Base-by-base conservation (phyloP, 2,888 invertebrate genomes). In the Stegana nigrithorax region DNA sequence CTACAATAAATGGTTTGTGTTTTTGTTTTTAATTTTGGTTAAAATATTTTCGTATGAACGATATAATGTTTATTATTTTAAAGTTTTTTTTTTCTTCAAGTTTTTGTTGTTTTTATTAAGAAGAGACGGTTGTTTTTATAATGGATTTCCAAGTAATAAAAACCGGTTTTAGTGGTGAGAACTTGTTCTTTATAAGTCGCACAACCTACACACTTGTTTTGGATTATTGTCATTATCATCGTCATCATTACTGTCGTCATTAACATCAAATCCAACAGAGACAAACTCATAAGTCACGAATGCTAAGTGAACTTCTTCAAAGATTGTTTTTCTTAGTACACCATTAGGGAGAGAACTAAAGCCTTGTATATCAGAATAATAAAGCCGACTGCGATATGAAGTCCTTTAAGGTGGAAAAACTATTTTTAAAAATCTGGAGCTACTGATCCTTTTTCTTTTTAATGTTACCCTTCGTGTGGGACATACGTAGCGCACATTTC, bases 161-260 rank as follows among this genome's bases (percentile, higher is more conserved):
- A 66, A 70, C 78, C 75, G 74, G 78, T 79, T 78, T 73, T 75
- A 56, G 39, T 60, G 61, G 10, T 58, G 60, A 58, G 59, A 42
- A 53, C 55, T 51, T 17, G 23, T 19, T 67, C 59, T 55, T 67
- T 56, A 67, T 62, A 69, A 59, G 63, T 68, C 61, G 75, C 44
- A 60, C 70, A 70, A 79, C 81, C 81, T 79, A 81, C 81, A 68
- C 69, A 66, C 17, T 53, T 26, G n/a, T n/a, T n/a, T n/a, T n/a
- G n/a, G n/a, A n/a, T n/a, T n/a, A n/a, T n/a, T n/a, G n/a, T n/a
- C n/a, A n/a, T 29, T 14, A 44, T 19, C 10, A 44, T 17, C 21
- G 19, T 44, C 6, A 17, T 17, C 44, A 44, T 36, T 36, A 36
- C 10, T n/a, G n/a, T 5, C n/a, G 12, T n/a, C 36, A 36, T 36